Base-by-base conservation (phyloP, 2,797 vertebrate genomes). In the Okamejei kenojei region DNA sequence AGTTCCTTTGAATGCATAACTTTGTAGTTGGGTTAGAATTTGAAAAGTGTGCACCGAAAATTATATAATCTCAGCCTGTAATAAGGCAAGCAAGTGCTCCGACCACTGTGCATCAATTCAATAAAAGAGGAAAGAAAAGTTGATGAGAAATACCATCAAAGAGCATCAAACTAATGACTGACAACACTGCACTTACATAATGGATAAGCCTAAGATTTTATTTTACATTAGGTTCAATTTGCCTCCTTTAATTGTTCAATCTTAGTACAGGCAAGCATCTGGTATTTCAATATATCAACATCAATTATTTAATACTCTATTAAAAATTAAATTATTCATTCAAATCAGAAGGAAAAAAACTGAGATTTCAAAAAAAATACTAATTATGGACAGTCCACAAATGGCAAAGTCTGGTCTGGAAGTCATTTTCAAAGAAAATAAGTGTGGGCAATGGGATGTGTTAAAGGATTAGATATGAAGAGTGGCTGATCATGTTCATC, bases 281-380 rank as follows among this genome's bases (percentile, higher is more conserved):
- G 17, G 35, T 15, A 68, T 68, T 68, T 88, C 32, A 19, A 88
- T 88, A 35, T 68, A 63, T 35, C 63, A 21, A n/a, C 84, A 68
- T 88, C n/a, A 88, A 88, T 88, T 65, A 88, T 68, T 65, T 88
- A 65, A n/a, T 84, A 61, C 61, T 84, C 23, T 61, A 63, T 86
- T 63, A 86, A 86, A 29, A 32, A 63, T 29, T 29, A 86, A 86
- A 86, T 63, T 86, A 63, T 81, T 81, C 79, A 54, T 81, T 54
- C 38, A 81, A 26, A 54, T 29, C 71, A 23, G 26, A 29, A 61
- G 61, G 32, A 23, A 79, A 79, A 79, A 79, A 58, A 21, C n/a
- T n/a, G 29, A 58, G 54, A 58, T 29, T 61, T 84, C 15, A 4
- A 29, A 29, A 0, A 11, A 26, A n/a, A n/a, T 84, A 45, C 2